phyloP scores from a whole-genome alignment of 2,113 vertebrate genomes.

The Odontophorus gujanensis region DNA sequence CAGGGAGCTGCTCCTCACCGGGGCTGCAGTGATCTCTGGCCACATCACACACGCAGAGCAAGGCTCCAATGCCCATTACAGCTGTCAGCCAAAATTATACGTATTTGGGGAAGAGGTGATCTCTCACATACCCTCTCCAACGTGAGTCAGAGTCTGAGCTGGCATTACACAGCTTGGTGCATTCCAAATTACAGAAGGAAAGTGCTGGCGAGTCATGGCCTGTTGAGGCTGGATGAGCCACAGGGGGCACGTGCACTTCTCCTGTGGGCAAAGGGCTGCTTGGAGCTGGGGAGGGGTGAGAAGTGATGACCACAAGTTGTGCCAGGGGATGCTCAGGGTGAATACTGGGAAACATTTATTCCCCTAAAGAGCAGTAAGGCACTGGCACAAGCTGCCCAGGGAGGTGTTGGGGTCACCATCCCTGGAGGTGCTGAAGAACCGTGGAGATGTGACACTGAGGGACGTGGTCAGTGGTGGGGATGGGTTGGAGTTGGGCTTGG shows the following conservation, averaged over 20 bases:
- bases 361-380: no score
- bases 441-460: no score
- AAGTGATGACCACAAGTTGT: no score
- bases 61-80: constrained; percentile 10
- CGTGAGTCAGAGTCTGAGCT: background rate
- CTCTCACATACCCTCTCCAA: background rate
- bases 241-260: background rate
- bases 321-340: no score
- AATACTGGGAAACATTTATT: no score
- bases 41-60: background rate
- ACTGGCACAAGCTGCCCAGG: no score
- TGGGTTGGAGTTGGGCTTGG: no score
- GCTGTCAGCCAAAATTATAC: constrained; percentile 28
- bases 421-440: no score
- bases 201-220: background rate
- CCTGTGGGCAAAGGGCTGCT: background rate
- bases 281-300: background rate
- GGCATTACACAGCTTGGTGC: background rate
- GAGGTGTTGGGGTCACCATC: no score
- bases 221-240: background rate
- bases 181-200: background rate
- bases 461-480: no score
- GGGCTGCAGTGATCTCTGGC: background rate
- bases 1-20: background rate
- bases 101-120: constrained; percentile 12